Evolutionary conservation across 2,113 vertebrate genomes (phyloP).

Genomic region (Ahaetulla prasina): DNA sequence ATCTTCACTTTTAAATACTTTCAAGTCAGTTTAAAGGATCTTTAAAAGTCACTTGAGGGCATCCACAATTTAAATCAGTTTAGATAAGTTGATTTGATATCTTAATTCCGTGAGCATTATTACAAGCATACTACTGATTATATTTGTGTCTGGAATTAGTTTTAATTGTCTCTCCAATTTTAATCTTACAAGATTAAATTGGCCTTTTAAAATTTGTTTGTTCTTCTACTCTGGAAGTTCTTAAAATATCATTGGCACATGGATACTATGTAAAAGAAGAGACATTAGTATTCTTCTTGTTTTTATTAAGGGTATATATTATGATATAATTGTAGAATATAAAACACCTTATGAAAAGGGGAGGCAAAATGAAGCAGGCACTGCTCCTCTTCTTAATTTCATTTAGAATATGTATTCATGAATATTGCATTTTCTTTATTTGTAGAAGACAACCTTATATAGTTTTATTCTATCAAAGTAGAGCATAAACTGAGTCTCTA

Average conservation of each 20-base stretch:
- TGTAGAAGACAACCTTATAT: neutral
- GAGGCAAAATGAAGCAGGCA: slow-evolving; percentile 34
- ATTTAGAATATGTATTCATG: slow-evolving; percentile 16
- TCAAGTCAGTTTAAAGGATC: neutral
- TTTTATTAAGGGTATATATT: slow-evolving; percentile 39
- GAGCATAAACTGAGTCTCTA: neutral
- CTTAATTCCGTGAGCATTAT: neutral
- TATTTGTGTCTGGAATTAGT: slow-evolving; percentile 40
- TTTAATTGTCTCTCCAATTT: slow-evolving; percentile 32
- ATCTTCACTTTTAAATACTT: neutral
- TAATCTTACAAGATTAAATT: slow-evolving; percentile 26
- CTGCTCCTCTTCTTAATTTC: slow-evolving; percentile 17
- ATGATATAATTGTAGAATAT: slow-evolving; percentile 26
- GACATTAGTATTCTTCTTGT: slow-evolving; percentile 10
- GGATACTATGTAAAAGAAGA: slow-evolving; percentile 5
- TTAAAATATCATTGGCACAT: slow-evolving; percentile 7
- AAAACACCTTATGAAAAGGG: slow-evolving; percentile 34
- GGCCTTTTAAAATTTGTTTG: slow-evolving; percentile 36
- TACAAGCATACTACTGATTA: slow-evolving; percentile 15
- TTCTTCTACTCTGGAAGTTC: slow-evolving; percentile 22
- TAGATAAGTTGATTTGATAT: slow-evolving; percentile 2
- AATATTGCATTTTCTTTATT: slow-evolving; percentile 31
- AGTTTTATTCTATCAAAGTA: neutral
- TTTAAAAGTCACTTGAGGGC: neutral
- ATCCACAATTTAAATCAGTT: neutral